Evolutionary conservation across 2,113 vertebrate species (phyloP), one percentile per base, ranked within the genome.

Genomic region (Zootoca vivipara): DNA sequence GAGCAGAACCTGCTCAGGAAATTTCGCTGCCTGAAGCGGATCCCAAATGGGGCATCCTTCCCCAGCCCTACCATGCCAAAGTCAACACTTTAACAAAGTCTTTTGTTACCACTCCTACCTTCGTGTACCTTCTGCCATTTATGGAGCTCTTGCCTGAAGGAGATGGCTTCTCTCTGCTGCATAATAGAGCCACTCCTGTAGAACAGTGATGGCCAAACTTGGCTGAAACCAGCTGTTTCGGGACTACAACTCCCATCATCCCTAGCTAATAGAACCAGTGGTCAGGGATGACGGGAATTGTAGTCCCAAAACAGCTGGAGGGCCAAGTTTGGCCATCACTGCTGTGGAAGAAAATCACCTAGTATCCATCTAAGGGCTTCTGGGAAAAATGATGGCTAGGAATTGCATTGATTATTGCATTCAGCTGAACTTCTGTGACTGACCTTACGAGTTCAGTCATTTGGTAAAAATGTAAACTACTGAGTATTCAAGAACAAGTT

Each of bases 381-480:
- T 58, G n/a, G 5, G 5, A 35, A n/a, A 62, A 62, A 80, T 64
- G 46, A 74, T 64, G 28, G 46, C 52, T 40, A 12, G 46, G 72
- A n/a, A 28, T 75, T 58, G 15, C 35, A 67, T n/a, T 82, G 24
- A 82, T 58, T 65, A 13, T n/a, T 80, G n/a, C 22, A 30, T 69
- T 20, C 85, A 82, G 58, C 18, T 87, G 35, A 90, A 42, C 62
- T 40, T 74, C 18, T 90, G 82, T 78, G 87, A 6, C 30, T 72
- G 69, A 77, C 1, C 30, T 46, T 26, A 33, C 10, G 38, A 86
- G 85, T 81, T 90, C 18, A 33, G 83, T 58, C 58, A 62, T 82
- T 64, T 83, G 87, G 85, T 58, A 88, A 82, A 90, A 92, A 92
- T 93, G 73, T 89, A n/a, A 94, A 58, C 81, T 92, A 86, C 90